Evolutionary conservation across 2,888 invertebrate genomes (phyloP), one percentile per base, ranked within the genome.

Genomic region (Liposcelis brunnea): DNA sequence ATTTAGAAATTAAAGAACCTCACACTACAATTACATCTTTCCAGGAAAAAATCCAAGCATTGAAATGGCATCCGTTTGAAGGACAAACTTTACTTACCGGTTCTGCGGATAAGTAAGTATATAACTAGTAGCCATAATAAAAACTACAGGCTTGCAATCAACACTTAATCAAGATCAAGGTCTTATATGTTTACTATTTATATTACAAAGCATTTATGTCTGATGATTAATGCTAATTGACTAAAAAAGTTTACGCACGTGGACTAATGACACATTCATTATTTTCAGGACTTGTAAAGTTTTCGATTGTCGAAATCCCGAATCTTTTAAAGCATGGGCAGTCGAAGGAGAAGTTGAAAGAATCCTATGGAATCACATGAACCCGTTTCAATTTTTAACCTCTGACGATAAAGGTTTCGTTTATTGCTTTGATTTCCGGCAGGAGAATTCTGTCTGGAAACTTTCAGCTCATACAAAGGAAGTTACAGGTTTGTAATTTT

Each of bases 61-160:
- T 93, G 4, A 67, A 77, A 50, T 94, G 90, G 77, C 89, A 90
- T 66, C 78, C 80, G 4, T 67, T 71, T 31, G 89, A 93, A 60
- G 73, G 81, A 1, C 83, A 90, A 59, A 79, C 78, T 33, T 64
- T 97, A 31, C 65, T 91, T 4, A 74, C 82, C 8, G 94, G 94
- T 26, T 74, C 80, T 52, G 84, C 85, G 61, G 91, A 93, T 66
- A 65, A 67, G 69, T 71, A 62, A 55, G 58, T 54, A 31, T 36
- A 44, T 47, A 15, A 31, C 35, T 35, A 14, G 7, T 48, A 16
- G 1, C 42, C 26, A 43, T 45, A 49, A 48, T 45, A 8, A 26
- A n/a, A n/a, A n/a, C n/a, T n/a, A n/a, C n/a, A n/a, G n/a, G n/a
- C n/a, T 32, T 15, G 19, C 21, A 34, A 31, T 31, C 15, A 31